Evolutionary conservation across 2,797 vertebrate genomes (phyloP), one percentile per base, ranked within the genome.

Genomic region (Poeciliopsis gracilis): DNA sequence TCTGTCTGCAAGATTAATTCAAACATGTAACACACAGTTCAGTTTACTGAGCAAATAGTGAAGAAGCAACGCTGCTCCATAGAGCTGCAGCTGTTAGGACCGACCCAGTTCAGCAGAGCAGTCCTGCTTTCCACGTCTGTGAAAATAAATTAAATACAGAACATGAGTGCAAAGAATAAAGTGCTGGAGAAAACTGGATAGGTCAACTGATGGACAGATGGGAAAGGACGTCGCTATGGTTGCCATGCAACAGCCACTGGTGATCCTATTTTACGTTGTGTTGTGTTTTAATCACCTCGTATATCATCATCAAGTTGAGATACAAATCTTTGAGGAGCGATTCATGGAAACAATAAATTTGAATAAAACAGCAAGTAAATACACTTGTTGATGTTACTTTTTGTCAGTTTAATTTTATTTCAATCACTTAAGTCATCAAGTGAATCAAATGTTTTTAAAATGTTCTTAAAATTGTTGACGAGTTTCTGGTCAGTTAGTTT

Each of bases 201-300:
- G 84, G 80, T 84, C 16, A 84, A 72, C 83, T 59, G 47, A 86
- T 78, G 88, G 79, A 84, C 88, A 74, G 84, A 72, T 73, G 81
- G 75, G 85, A 25, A 78, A 79, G 38, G 83, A 87, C 16, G 36
- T n/a, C 43, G 66, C 18, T 38, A 11, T 11, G 80, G 93, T 93
- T 93, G 91, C 93, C 87, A 91, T 83, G 92, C 90, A 78, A 93
- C 87, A 2, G 80, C 82, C 78, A 81, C n/a, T 43, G 30, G 88
- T 93, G 92, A 92, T 92, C 85, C 82, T 92, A 90, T 88, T 88
- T 90, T 87, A 88, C 89, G 77, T 91, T 90, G 76, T 91, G 88
- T 87, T 90, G 85, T 91, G 90, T 93, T 93, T 91, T 93, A 92
- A 93, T 94, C 88, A 91, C 86, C 88, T 90, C 47, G 93, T 93